Evolutionary conservation across 2,888 invertebrate genomes (phyloP), one percentile per base, ranked within the genome.

Genomic region (Drosophila histrio): DNA sequence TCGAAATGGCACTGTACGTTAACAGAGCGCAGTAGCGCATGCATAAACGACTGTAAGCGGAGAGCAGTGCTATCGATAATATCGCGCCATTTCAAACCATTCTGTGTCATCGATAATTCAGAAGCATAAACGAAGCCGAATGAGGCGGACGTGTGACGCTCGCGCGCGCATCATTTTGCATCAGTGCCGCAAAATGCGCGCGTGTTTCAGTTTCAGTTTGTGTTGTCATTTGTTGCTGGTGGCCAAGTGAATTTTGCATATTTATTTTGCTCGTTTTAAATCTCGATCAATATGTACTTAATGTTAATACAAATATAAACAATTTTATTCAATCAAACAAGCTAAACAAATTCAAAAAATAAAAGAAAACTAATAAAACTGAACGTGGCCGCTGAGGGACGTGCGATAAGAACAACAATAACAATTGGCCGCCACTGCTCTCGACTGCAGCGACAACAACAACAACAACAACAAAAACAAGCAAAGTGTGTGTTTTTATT

Each of bases 381-480:
- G 70, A 70, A 70, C 66, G 70, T 70, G 72, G 72, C 46, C 66
- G 54, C 66, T 56, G 71, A 66, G 61, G 72, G 69, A 83, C 83
- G 79, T 80, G 84, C 80, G 79, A 83, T 83, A 79, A 83, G 75
- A 77, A 67, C 61, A 47, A 75, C 38, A 70, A 59, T 36, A 63
- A 60, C 60, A 64, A 72, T 57, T 52, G 24, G 30, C 11, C 49
- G 60, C 44, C 61, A 54, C 39, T 60, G 54, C 57, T 56, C 38
- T 66, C 53, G 17, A 57, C 43, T 52, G 67, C 49, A 22, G 49
- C 38, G 32, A 17, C 54, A 44, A 49, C 67, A 49, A 21, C 47
- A 38, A 47, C 17, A 28, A 17, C 34, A 56, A 22, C 39, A 53
- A 49, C 46, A 49, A 30, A n/a, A 62, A 41, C 44, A 68, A 68